Evolutionary conservation across 2,888 invertebrate species (phyloP).

Genomic region (Drosophila antonietae): DNA sequence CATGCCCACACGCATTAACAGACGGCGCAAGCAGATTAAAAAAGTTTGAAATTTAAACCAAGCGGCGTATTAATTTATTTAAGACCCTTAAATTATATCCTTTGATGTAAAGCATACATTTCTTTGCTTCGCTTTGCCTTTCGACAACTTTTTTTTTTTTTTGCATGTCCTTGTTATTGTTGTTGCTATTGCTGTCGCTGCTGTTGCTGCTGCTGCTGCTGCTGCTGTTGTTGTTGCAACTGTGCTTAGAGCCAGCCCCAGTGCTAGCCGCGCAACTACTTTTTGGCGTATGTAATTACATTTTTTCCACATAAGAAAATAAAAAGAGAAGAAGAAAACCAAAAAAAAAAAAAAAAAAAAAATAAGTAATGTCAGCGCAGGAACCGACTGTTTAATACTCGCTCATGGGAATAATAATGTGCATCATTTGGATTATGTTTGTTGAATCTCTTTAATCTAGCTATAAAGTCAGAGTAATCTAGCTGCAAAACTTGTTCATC

Average conservation of each 20-base stretch:
- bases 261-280: constrained; percentile 58
- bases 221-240: constrained; percentile 33
- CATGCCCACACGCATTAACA: constrained; percentile 3
- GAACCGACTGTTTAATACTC: background rate
- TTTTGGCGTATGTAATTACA: constrained; percentile 79
- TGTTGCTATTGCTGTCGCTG: constrained; percentile 13
- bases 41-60: constrained; percentile 74
- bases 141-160: constrained; percentile 28
- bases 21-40: constrained; percentile 72
- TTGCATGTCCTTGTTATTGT: constrained; percentile 16
- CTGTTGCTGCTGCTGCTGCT: constrained; percentile 17
- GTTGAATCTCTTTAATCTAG: fast-evolving
- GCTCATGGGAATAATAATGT: no score
- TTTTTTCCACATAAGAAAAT: constrained; percentile 69
- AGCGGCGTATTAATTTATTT: constrained; percentile 76
- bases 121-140: constrained; percentile 49
- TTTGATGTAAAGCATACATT: constrained; percentile 74
- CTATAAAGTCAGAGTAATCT: background rate
- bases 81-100: constrained; percentile 80
- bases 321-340: constrained; percentile 6
- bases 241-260: constrained; percentile 54
- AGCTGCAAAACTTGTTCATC: background rate
- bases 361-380: background rate
- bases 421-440: background rate
- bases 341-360: constrained; percentile 27